Conservation (phyloP, 2,888 invertebrate species). For the Cyclophora punctaria region DNA sequence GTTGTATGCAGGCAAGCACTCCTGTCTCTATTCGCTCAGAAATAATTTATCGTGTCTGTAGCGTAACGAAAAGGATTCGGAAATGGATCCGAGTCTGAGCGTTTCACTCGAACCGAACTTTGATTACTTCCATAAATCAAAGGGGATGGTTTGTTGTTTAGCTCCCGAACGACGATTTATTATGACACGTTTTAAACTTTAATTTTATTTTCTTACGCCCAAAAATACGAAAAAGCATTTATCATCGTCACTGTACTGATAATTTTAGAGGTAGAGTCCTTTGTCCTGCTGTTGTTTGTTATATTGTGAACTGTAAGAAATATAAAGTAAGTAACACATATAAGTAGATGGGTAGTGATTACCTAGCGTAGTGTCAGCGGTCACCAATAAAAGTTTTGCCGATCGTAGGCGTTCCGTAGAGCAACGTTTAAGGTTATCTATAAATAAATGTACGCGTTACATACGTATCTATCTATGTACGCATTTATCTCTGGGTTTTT, state of each 20-base stretch:
- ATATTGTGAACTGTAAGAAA: too few species aligned
- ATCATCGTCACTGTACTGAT: too few species aligned
- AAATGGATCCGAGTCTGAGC: slow-evolving; percentile 18
- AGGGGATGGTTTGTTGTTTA: slow-evolving; percentile 5
- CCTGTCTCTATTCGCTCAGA: background rate
- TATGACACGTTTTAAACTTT: too few species aligned
- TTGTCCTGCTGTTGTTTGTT: too few species aligned
- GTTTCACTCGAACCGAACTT: slow-evolving; percentile 14
- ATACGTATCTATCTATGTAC: slow-evolving; percentile 17
- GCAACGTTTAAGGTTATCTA: slow-evolving; percentile 49
- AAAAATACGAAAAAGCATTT: too few species aligned
- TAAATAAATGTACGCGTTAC: slow-evolving; percentile 44
- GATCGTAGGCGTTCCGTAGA: slow-evolving; percentile 36
- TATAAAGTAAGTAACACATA: too few species aligned
- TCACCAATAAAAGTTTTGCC: slow-evolving; percentile 16
- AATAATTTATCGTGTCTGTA: background rate
- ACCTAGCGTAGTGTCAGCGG: too few species aligned
- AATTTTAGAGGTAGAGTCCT: too few species aligned
- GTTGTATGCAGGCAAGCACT: background rate
- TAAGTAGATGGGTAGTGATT: too few species aligned
- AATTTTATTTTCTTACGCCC: too few species aligned
- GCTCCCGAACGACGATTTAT: too few species aligned
- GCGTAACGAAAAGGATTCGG: slow-evolving; percentile 1
- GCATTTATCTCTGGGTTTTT: slow-evolving; percentile 7
- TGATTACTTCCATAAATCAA: slow-evolving; percentile 14